Evolutionary conservation across 30 jellyfish, hydroid and myxozoan species (phyloP), one percentile per base, ranked within the genome.

Genomic region (Hydractinia echinata): DNA sequence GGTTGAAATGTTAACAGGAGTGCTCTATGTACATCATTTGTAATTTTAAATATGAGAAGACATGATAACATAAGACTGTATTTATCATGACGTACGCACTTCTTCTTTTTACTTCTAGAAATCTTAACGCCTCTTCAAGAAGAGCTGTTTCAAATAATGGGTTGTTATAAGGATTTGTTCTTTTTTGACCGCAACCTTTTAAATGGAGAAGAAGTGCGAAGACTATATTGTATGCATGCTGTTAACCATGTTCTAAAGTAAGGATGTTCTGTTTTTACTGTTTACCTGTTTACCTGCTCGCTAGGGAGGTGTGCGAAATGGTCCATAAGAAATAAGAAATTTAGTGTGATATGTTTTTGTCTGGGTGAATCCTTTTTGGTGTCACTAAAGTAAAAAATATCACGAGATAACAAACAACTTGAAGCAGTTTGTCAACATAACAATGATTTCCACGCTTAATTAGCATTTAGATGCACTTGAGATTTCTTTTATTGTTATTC

Each of bases 211-310:
- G 96, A 92, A 49, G 83, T 92, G 10, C 70, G 98, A 44, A 83
- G 67, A 53, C 62, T 92, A 51, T 92, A 92, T 55, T 87, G 95
- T 20, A 86, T 92, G 11, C 98, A 92, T 73, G 96, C 96, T 49
- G 89, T 92, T n/a, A 92, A 92, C 70, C 98, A 92, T 73, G 66
- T 92, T 39, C 55, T 87, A n/a, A 92, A 87, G 97, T 81, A 77
- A 55, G 90, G 61, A 9, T 14, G 50, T 14, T 68, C 4, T 13
- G 18, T 56, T 56, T 55, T 79, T 79, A 30, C 44, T 16, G 70
- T 0, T 60, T 60, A 14, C 70, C 44, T 16, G 70, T 0, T 60
- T 60, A 14, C 70, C 19, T 16, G 1, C 70, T 13, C 2, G 70
- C 70, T 16, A 60, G 19, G n/a, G 70, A 60, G 3, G 2, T 16